Evolutionary conservation across 2,888 invertebrate species (phyloP).

Genomic region (Vandiemenella viatica): DNA sequence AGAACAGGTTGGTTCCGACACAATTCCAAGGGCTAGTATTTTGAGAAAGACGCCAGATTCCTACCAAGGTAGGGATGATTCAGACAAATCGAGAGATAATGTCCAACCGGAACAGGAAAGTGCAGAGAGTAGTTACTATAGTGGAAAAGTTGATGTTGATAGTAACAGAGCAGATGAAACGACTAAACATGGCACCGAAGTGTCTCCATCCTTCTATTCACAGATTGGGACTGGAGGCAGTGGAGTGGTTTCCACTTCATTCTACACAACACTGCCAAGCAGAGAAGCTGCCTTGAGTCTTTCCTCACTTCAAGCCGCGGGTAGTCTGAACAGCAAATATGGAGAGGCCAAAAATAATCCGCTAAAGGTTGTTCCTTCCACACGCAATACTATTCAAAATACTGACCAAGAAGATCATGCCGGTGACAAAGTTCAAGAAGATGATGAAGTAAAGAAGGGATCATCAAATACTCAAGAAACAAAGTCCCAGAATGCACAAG

Average conservation of each 20-base stretch:
- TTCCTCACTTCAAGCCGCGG: slow-evolving; percentile 30
- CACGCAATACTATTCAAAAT: too few species aligned
- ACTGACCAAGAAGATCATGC: too few species aligned
- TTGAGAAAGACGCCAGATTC: not conserved
- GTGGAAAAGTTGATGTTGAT: not conserved
- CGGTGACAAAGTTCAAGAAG: too few species aligned
- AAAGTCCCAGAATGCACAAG: too few species aligned
- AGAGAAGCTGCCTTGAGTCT: slow-evolving; percentile 44
- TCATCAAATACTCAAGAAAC: too few species aligned
- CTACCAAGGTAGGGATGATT: not conserved
- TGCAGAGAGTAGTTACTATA: not conserved
- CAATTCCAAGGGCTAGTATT: not conserved
- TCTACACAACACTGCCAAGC: slow-evolving; percentile 45
- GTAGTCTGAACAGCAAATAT: too few species aligned
- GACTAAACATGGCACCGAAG: slow-evolving; percentile 31
- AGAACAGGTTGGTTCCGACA: slow-evolving; percentile 4
- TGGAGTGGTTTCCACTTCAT: slow-evolving; percentile 11
- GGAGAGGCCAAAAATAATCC: too few species aligned
- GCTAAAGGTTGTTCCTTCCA: too few species aligned
- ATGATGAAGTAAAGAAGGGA: too few species aligned
- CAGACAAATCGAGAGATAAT: not conserved
- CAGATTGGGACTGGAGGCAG: not conserved
- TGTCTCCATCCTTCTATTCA: slow-evolving; percentile 30
- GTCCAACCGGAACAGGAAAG: not conserved
- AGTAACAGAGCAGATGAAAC: not conserved